Percentiles rank a stretch among this genome's conserved stretches.
These are phyloP conservation scores for Heteropelma amictum DNA, from an alignment of 2,888 invertebrate genomes.

Conservation along the genomic window DNA sequence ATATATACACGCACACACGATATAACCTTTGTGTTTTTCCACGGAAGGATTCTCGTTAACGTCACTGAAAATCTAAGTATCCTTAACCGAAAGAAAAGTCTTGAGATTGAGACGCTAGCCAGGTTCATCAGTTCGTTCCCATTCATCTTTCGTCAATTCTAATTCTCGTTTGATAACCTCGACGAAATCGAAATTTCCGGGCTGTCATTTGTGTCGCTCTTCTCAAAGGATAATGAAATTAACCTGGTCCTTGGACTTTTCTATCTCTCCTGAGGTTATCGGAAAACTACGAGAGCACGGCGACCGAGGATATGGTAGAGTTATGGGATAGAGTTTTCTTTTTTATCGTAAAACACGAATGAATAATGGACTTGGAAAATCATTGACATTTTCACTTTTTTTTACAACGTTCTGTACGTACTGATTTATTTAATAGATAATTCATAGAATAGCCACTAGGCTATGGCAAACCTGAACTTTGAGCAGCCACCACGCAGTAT, in stretches of 20 bases:
- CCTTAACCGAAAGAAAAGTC: background rate
- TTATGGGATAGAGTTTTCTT: too few species aligned
- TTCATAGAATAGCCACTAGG: conserved; percentile 79
- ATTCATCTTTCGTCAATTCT: too few species aligned
- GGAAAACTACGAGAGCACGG: background rate
- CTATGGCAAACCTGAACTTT: conserved; percentile 96
- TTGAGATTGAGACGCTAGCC: too few species aligned
- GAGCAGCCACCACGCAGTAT: conserved; percentile 93
- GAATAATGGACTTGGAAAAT: background rate
- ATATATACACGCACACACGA: conserved; percentile 7
- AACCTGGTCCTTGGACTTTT: background rate
- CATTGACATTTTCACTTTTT: background rate
- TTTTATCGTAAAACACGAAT: too few species aligned
- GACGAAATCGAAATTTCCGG: background rate
- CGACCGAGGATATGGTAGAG: background rate
- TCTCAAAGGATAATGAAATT: background rate
- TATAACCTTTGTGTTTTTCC: conserved; percentile 52
- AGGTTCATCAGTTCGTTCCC: too few species aligned
- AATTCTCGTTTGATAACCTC: too few species aligned
- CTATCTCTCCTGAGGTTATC: background rate
- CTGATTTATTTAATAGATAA: conserved; percentile 59
- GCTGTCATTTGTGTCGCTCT: background rate
- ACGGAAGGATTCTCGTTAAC: conserved; percentile 12
- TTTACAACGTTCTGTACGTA: background rate
- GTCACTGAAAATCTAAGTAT: conserved; percentile 7